Base-by-base conservation (phyloP, 2,797 vertebrate genomes). In the Pogoniulus pusillus region DNA sequence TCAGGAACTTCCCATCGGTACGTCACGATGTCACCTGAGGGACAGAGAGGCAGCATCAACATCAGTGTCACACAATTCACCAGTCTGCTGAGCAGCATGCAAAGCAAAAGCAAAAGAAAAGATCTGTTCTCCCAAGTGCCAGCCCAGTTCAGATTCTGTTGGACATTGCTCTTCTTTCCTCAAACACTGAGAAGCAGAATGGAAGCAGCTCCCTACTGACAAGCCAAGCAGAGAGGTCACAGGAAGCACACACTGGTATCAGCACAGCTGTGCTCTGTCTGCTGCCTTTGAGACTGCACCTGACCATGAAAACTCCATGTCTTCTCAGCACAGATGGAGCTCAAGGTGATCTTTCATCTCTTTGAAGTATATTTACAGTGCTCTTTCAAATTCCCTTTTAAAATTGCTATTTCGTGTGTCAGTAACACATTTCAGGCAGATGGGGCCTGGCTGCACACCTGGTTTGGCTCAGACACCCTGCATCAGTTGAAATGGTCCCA, bases 1-100 rank as follows among this genome's bases (percentile, higher is more conserved):
- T 97, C 97, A 0, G 97, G 97, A 73, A 98, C 73, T 18, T 96
- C 95, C 97, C 97, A 98, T 1, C 70, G 92, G 69, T 98, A 98
- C 3, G 95, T 97, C 57, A 97, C 87, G 30, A 98, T 97, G 64
- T 97, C 96, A 76, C 97, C 97, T 98, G 92, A 51, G 41, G 49
- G 78, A 27, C 27, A 47, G 45, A 81, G 37, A 63, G 66, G 37
- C 11, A 53, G 30, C 22, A 23, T 7, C 43, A 81, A 37, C n/a
- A 64, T 8, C 47, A 62, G 12, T 9, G 14, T 12, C 11, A 85
- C 7, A 34, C 26, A 22, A 24, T 26, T 29, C 9, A 2, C 37
- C 23, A 37, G 20, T 23, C 16, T 19, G 37, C 54, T 6, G 22
- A 43, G 45, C 29, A 41, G 55, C 74, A 37, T 1, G 14, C 53